A percentile compares a stretch with the other conserved stretches of the same genome.
phyloP scores from a whole-genome alignment of 2,797 vertebrate genomes.

The Rhyacichthys aspro region DNA sequence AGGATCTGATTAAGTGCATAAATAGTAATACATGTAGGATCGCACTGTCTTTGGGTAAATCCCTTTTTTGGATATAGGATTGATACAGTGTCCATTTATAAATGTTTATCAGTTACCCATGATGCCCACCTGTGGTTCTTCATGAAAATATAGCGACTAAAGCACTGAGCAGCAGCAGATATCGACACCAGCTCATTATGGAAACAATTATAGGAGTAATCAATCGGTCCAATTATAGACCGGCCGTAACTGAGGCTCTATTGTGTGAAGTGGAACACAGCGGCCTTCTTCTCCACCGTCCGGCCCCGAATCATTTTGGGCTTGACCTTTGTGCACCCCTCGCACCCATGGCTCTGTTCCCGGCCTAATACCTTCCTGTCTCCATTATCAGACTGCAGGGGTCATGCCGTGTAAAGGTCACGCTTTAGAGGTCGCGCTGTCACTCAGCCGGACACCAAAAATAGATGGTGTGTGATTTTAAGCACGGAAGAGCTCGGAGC shows the following conservation, averaged over 20 bases:
- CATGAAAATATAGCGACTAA: conserved; percentile 30
- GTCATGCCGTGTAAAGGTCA: conserved; percentile 76
- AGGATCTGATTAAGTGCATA: no score
- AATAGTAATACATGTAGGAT: no score
- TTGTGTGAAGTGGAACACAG: conserved; percentile 64
- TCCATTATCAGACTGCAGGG: conserved; percentile 72
- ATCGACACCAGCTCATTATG: conserved; percentile 78
- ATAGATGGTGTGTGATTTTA: conserved; percentile 79
- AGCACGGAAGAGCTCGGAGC: conserved; percentile 57
- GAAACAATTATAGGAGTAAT: conserved; percentile 77
- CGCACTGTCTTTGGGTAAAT: no score
- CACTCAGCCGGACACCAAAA: conserved; percentile 72
- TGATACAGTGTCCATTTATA: no score
- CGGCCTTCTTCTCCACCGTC: conserved; percentile 61
- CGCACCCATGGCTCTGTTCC: conserved; percentile 56
- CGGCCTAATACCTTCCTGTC: conserved; percentile 83
- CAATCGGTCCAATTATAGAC: conserved; percentile 66
- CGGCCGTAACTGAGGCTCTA: conserved; percentile 71
- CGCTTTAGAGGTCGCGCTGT: conserved; percentile 73
- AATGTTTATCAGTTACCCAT: background rate
- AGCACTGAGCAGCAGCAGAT: conserved; percentile 32
- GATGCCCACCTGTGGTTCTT: conserved; percentile 33
- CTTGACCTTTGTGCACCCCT: conserved; percentile 72
- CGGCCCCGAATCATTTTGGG: conserved; percentile 71
- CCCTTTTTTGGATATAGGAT: no score